These are phyloP conservation scores for Amiota minor DNA, from an alignment of 2,888 invertebrate species.

Conservation along the genomic window DNA sequence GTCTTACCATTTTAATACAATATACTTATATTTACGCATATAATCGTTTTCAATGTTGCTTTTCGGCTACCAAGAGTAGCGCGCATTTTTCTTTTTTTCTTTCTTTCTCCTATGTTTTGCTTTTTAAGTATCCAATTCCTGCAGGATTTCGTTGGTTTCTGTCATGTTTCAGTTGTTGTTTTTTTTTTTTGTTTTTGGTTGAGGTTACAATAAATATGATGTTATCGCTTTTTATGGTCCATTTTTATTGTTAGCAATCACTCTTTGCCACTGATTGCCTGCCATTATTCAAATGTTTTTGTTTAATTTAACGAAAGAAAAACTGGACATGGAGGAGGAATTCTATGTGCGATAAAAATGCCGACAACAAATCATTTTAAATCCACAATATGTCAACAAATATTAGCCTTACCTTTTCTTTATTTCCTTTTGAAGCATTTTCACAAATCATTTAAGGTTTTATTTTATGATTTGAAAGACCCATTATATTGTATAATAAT, in stretches of 20 bases:
- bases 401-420: slow-evolving; percentile 47
- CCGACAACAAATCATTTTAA: slow-evolving; percentile 62
- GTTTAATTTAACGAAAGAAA: slow-evolving; percentile 56
- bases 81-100: background rate
- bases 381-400: slow-evolving; percentile 67
- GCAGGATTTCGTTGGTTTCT: slow-evolving; percentile 44
- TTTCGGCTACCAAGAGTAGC: background rate
- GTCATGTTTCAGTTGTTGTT: slow-evolving; percentile 42
- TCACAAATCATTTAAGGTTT: slow-evolving; percentile 32
- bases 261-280: slow-evolving; percentile 64
- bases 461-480: slow-evolving; percentile 22
- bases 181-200: slow-evolving; percentile 41
- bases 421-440: slow-evolving; percentile 17
- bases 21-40: slow-evolving; percentile 62
- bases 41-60: slow-evolving; percentile 64
- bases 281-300: slow-evolving; percentile 67
- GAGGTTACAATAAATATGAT: slow-evolving; percentile 66
- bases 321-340: background rate
- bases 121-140: slow-evolving; percentile 26
- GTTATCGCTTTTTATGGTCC: slow-evolving; percentile 70
- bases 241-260: slow-evolving; percentile 69
- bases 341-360: slow-evolving; percentile 21
- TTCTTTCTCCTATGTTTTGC: background rate
- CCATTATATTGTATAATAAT: no score
- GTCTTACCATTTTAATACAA: slow-evolving; percentile 46